Percentiles rank a stretch among this genome's conserved stretches.
Evolutionary conservation across 2,888 invertebrate genomes (phyloP).

Genomic region (Leucania comma): DNA sequence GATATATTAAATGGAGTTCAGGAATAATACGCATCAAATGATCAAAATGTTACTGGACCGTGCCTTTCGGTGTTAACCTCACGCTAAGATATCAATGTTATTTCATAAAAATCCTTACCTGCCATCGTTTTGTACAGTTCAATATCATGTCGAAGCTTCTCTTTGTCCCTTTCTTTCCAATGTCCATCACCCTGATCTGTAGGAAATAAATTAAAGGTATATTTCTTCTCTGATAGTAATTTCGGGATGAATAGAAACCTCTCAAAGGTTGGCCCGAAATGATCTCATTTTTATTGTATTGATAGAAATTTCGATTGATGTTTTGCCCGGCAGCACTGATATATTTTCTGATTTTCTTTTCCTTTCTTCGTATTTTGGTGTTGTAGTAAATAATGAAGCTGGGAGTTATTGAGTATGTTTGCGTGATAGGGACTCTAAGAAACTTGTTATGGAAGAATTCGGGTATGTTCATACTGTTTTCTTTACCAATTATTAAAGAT

Average conservation of each 20-base stretch:
- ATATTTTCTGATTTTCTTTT: conserved; percentile 60
- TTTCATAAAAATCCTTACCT: conserved; percentile 70
- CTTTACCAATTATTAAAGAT: not conserved
- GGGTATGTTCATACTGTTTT: not conserved
- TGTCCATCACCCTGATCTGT: conserved; percentile 84
- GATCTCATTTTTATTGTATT: conserved; percentile 71
- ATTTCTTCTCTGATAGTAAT: conserved; percentile 65
- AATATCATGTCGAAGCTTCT: conserved; percentile 80
- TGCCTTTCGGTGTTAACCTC: not conserved
- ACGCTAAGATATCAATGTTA: not conserved
- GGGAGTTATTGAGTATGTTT: conserved; percentile 23
- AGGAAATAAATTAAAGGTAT: conserved; percentile 72
- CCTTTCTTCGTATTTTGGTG: conserved; percentile 46
- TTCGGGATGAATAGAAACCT: conserved; percentile 65
- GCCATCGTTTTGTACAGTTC: conserved; percentile 79
- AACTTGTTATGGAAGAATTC: conserved; percentile 14
- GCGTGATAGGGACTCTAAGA: conserved; percentile 7
- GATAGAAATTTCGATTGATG: conserved; percentile 70
- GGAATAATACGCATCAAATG: not conserved
- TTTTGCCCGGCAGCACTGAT: conserved; percentile 63
- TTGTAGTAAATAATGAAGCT: conserved; percentile 47
- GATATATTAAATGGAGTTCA: not conserved
- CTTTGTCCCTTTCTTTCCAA: conserved; percentile 82
- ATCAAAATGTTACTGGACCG: not conserved
- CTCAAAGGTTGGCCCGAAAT: conserved; percentile 63